Evolutionary conservation across 2,888 invertebrate genomes (phyloP).

Genomic region (Lymantria dispar): DNA sequence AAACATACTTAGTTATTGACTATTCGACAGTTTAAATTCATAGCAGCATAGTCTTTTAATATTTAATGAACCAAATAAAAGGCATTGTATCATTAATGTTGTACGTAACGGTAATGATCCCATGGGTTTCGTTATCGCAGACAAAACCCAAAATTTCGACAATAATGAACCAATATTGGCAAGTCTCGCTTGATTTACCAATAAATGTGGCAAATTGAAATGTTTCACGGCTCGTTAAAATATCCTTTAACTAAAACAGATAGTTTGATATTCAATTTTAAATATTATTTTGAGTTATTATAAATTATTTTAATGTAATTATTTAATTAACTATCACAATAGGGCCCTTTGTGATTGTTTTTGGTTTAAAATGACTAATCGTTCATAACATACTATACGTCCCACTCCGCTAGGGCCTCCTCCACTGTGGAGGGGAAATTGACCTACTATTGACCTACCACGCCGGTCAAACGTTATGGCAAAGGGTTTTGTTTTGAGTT

Average conservation of each 20-base stretch:
- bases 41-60: conserved; percentile 22
- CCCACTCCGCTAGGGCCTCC: no score
- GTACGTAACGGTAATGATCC: conserved; percentile 60
- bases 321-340: no score
- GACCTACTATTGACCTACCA: no score
- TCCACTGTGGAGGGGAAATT: no score
- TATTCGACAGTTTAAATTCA: neutral
- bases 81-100: conserved; percentile 65
- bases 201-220: conserved; percentile 64
- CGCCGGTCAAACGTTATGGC: no score
- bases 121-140: conserved; percentile 52
- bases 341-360: no score
- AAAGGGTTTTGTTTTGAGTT: no score
- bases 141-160: conserved; percentile 54
- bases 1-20: neutral
- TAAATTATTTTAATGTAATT: no score
- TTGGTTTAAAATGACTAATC: no score
- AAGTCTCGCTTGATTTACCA: conserved; percentile 63
- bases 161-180: conserved; percentile 63
- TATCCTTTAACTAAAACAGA: conserved; percentile 39
- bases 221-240: conserved; percentile 63
- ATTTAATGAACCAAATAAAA: conserved; percentile 53
- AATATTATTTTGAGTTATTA: no score
- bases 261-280: neutral
- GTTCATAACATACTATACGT: no score